These are phyloP conservation scores for Oxyscelio sp. DNA, from an alignment of 2,888 invertebrate species.

Conservation along the genomic window DNA sequence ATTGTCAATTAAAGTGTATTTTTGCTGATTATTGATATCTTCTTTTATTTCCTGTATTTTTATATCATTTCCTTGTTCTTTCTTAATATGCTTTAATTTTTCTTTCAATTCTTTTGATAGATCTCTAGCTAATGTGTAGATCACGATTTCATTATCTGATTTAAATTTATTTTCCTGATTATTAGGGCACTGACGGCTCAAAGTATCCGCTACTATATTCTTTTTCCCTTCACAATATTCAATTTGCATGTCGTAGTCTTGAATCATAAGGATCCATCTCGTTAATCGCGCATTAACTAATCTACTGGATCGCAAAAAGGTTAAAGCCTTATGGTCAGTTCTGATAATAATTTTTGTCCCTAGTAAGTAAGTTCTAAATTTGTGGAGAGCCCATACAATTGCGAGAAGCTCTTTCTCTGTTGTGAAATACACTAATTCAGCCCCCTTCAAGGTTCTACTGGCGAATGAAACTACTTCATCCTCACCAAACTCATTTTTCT, in stretches of 20 bases:
- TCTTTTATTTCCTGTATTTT: background rate
- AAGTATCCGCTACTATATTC: constrained; percentile 77
- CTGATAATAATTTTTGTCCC: constrained; percentile 17
- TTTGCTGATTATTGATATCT: background rate
- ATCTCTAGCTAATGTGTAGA: background rate
- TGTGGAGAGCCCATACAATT: constrained; percentile 38
- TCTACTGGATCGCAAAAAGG: background rate
- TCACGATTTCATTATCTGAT: background rate
- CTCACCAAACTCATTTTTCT: constrained; percentile 2
- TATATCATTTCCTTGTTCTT: too few relatives aligned
- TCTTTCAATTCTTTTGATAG: background rate
- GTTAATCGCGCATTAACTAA: too few relatives aligned
- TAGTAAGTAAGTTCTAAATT: constrained; percentile 15
- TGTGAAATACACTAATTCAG: constrained; percentile 40
- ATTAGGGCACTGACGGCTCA: too few relatives aligned
- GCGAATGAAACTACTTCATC: constrained; percentile 64
- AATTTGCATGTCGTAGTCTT: too few relatives aligned
- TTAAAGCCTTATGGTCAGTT: too few relatives aligned
- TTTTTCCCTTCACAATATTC: constrained; percentile 65
- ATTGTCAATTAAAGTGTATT: background rate
- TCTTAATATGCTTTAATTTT: background rate
- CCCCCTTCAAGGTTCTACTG: too few relatives aligned
- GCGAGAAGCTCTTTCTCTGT: constrained; percentile 55
- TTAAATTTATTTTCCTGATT: background rate
- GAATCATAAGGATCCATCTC: too few relatives aligned